Evolutionary conservation across 2,797 vertebrate species (phyloP).

Genomic region (Trematomus bernacchii): DNA sequence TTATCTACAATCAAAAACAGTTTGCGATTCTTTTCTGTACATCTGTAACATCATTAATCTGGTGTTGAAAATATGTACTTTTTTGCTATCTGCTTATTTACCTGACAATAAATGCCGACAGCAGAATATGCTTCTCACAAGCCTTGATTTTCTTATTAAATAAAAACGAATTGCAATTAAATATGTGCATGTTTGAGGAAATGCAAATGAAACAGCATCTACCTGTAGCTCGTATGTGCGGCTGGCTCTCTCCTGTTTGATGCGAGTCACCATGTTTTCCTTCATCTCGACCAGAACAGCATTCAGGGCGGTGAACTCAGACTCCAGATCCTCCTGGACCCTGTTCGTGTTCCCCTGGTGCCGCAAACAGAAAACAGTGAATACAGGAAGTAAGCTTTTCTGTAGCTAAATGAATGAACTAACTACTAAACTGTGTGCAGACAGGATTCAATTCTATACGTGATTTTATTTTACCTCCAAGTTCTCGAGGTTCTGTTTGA

Average conservation of each 20-base stretch:
- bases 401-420: neutral
- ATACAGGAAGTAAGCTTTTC: neutral
- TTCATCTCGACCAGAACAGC: conserved; percentile 91
- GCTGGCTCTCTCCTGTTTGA: conserved; percentile 94
- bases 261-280: conserved; percentile 93
- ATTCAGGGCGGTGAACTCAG: conserved; percentile 91
- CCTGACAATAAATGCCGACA: neutral
- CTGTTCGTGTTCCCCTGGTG: conserved; percentile 88
- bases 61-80: neutral
- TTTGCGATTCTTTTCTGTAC: no score
- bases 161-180: neutral
- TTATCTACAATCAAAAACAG: no score
- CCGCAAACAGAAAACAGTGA: neutral
- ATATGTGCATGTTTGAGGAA: neutral
- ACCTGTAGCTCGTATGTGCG: conserved; percentile 96
- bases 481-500: conserved; percentile 93
- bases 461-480: conserved; percentile 85
- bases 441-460: no score
- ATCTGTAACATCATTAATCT: neutral
- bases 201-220: neutral
- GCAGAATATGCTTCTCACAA: neutral
- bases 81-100: neutral
- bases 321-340: conserved; percentile 92
- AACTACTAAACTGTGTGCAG: neutral
- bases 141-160: neutral